Base-by-base conservation (phyloP, 1,140 invertebrate genomes). In the Mamestra configurata region DNA sequence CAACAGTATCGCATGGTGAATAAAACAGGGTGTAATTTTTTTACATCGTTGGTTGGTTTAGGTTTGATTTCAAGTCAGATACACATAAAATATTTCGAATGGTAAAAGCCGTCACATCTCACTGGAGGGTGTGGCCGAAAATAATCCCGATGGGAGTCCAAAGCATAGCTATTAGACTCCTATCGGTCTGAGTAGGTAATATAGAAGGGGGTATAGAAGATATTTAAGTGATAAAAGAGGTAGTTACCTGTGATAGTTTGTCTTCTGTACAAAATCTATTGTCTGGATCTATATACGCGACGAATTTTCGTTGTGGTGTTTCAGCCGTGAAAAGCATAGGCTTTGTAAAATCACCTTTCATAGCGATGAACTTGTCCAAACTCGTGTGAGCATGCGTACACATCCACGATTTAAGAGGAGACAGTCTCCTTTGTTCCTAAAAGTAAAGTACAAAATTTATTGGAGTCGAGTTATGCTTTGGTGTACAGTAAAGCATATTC, bases 271-370 rank as follows among this genome's bases (percentile, higher is more conserved):
- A 96, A 95, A 99, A 99, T 91, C 98, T 97, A 89, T 99, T 96
- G 79, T 99, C 98, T 11, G 98, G 97, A 95, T 99, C 99, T 84
- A 99, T 99, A 86, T 98, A 98, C 8, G 98, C 98, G 1, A 98
- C 97, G 95, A 99, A 99, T 89, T 97, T 97, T 80, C 98, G 95
- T 86, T 98, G 94, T 0, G 98, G 97, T 13, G 97, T 98, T 95
- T 99, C 98, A 10, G 97, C 98, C 86, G 98, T 97, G 94, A 99
- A 99, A 11, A 98, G 84, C 83, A 99, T 95, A 1, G 98, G 98
- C 79, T 96, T 96, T 31, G 96, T 94, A 81, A 97, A 98, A 75
- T 97, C 96, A 27, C 96, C 94, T 89, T 97, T 95, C 81, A 98
- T 96, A 82, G 97, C 96, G 79, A 97, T 96, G 92, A 98, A 99